Base-by-base conservation (phyloP, 1,140 invertebrate genomes). In the Pseudachorutes palmiensis region DNA sequence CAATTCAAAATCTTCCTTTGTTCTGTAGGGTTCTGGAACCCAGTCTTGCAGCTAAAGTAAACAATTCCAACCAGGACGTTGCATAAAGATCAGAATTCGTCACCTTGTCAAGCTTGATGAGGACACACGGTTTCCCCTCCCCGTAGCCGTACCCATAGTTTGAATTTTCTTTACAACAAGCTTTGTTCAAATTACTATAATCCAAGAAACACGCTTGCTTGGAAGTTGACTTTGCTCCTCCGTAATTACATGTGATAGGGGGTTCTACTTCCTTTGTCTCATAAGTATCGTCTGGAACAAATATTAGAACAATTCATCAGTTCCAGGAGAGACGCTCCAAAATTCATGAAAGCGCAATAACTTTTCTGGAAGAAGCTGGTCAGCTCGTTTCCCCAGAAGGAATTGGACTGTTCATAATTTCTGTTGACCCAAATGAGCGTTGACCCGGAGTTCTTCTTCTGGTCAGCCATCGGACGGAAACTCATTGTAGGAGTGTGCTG, bases 381-480 rank as follows among this genome's bases (percentile, higher is more conserved):
- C 66, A 92, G 82, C 77, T 87, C 85, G 41, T 82, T 80, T 60
- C 86, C 84, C 91, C 91, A 94, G 72, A 87, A 84, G 70, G 86
- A 82, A 76, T 86, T 87, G 75, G 90, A 91, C 59, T 88, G 86
- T 75, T 85, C 81, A 72, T 90, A 86, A 69, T 84, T 86, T 70
- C 87, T 85, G 78, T 87, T 87, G 82, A 94, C 95, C 87, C 92
- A 92, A 77, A 97, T 92, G 64, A 97, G 83, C 58, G 94, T 95
- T 77, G 91, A 94, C 77, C 94, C 92, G 74, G 94, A 87, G 79
- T 93, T 92, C 66, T 85, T 85, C 66, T 85, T 83, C 72, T 88
- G 87, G 45, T 73, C 72, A 41, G 94, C 92, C 85, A 92, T 91
- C 62, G 94, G 94, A 75, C 93, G 83, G 82, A 96, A 97, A 71